These are phyloP conservation scores for Argyresthia goedartella DNA, from an alignment of 2,888 invertebrate species.

Conservation along the genomic window DNA sequence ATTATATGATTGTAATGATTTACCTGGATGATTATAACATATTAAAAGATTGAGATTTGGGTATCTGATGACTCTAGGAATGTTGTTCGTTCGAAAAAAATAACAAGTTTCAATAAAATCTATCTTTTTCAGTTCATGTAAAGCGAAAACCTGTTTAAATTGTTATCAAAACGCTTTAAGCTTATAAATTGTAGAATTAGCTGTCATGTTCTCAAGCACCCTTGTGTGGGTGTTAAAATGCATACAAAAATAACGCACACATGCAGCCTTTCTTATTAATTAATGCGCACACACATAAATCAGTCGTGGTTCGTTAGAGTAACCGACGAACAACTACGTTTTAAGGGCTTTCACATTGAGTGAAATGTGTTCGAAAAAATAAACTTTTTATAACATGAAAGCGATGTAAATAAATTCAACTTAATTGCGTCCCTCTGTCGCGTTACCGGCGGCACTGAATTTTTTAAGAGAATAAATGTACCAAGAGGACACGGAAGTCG, in stretches of 20 bases:
- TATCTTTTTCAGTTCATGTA: too few relatives aligned
- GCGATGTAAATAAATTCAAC: constrained; percentile 47
- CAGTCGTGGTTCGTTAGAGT: constrained; percentile 63
- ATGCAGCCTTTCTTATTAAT: constrained; percentile 58
- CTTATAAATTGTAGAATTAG: constrained; percentile 13
- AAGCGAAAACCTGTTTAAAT: background rate
- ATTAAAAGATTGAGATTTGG: too few relatives aligned
- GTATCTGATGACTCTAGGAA: too few relatives aligned
- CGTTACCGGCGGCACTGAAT: constrained; percentile 18
- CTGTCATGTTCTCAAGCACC: background rate
- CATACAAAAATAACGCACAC: constrained; percentile 27
- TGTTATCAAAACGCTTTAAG: constrained; percentile 5
- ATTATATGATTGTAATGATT: too few relatives aligned
- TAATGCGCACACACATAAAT: constrained; percentile 65
- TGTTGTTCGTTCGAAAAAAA: too few relatives aligned
- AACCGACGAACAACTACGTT: constrained; percentile 37
- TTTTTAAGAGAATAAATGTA: constrained; percentile 13
- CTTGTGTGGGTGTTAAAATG: constrained; percentile 25
- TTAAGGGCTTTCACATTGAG: constrained; percentile 45
- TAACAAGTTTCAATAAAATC: too few relatives aligned
- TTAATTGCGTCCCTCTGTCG: constrained; percentile 39
- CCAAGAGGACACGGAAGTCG: constrained; percentile 13
- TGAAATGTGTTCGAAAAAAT: constrained; percentile 12
- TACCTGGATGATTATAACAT: too few relatives aligned
- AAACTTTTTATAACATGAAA: constrained; percentile 6